These are phyloP conservation scores for Drosophila saltans DNA, from an alignment of 1,140 invertebrate species.

Conservation along the genomic window DNA sequence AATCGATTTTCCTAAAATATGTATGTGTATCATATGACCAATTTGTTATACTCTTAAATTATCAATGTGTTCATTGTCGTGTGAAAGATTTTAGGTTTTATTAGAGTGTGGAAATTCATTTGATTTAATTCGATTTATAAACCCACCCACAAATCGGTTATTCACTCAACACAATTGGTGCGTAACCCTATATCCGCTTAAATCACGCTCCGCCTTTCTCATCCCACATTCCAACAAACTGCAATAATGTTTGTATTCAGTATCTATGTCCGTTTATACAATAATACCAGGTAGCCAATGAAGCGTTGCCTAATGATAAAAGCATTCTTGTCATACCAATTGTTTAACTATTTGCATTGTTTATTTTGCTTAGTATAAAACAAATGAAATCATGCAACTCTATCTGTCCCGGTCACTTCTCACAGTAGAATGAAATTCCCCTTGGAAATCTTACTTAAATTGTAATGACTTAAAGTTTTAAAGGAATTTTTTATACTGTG, in stretches of 20 bases:
- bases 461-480: too few relatives aligned
- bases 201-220: slow-evolving; percentile 16
- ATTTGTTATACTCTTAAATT: background rate
- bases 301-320: slow-evolving; percentile 39
- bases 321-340: slow-evolving; percentile 48
- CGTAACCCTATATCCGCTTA: slow-evolving; percentile 39
- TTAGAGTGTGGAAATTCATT: slow-evolving; percentile 14
- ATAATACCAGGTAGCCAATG: slow-evolving; percentile 21
- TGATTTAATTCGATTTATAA: slow-evolving; percentile 10
- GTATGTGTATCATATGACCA: background rate
- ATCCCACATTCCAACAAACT: slow-evolving; percentile 12
- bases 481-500: too few relatives aligned
- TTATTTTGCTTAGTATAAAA: slow-evolving; percentile 7
- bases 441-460: too few relatives aligned
- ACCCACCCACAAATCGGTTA: background rate
- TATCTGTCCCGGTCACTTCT: slow-evolving; percentile 42
- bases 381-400: slow-evolving; percentile 56
- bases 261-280: background rate
- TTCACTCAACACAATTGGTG: slow-evolving; percentile 34
- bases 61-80: background rate
- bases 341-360: slow-evolving; percentile 46
- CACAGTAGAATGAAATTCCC: too few relatives aligned
- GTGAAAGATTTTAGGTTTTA: background rate
- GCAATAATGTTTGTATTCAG: slow-evolving; percentile 6
- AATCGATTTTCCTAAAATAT: background rate